These are phyloP conservation scores for Hyposoter dolosus DNA, from an alignment of 2,888 invertebrate species.

Conservation along the genomic window DNA sequence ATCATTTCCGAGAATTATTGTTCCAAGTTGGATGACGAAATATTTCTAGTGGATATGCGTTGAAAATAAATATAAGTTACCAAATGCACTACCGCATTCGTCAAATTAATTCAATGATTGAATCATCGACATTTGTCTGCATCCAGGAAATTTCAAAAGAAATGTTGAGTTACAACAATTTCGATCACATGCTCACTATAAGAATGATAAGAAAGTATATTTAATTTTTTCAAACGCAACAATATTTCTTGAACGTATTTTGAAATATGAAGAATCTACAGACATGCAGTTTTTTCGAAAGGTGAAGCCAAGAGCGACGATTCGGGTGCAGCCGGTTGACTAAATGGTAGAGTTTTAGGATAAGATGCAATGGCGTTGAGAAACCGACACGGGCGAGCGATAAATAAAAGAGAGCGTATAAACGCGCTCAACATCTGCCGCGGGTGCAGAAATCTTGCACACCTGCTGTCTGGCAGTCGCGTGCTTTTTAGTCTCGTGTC, in stretches of 20 bases:
- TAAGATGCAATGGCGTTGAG: conserved; percentile 34
- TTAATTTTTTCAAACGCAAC: background rate
- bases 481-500: conserved; percentile 76
- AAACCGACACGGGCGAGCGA: conserved; percentile 37
- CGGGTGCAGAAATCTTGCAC: conserved; percentile 83
- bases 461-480: conserved; percentile 84
- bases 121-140: no score
- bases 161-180: no score
- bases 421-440: conserved; percentile 80
- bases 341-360: conserved; percentile 13
- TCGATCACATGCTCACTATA: no score
- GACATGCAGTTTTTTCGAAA: background rate
- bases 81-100: no score
- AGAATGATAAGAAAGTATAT: no score
- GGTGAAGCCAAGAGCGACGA: conserved; percentile 2
- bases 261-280: background rate
- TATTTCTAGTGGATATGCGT: no score
- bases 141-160: no score
- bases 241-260: background rate
- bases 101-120: no score
- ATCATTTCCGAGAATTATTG: no score
- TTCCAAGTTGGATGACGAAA: no score
- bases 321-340: conserved; percentile 31
- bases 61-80: no score
- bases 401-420: conserved; percentile 58